phyloP scores from a whole-genome alignment of 2,888 invertebrate genomes.

The Augochlorella aurata region DNA sequence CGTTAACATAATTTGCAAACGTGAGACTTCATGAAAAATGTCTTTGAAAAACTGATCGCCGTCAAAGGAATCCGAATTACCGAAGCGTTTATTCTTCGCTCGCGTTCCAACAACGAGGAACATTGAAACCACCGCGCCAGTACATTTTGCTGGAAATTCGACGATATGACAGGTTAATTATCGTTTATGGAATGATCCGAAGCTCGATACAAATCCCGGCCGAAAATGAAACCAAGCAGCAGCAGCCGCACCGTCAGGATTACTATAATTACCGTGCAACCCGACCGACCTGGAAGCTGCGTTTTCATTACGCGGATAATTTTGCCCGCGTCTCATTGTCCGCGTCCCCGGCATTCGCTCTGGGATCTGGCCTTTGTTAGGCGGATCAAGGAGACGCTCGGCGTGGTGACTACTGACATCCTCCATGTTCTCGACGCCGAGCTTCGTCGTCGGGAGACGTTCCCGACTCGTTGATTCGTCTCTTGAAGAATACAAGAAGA shows the following conservation, averaged over 20 bases:
- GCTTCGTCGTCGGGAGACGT: background rate
- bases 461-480: slow-evolving; percentile 6
- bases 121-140: background rate
- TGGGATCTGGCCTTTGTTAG: slow-evolving; percentile 17
- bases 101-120: background rate
- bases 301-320: slow-evolving; percentile 12
- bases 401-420: background rate
- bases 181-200: slow-evolving; percentile 4
- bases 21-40: too few species aligned
- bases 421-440: slow-evolving; percentile 20
- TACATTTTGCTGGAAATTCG: background rate
- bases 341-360: background rate
- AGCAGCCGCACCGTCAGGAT: background rate
- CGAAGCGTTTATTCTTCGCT: background rate
- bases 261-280: background rate
- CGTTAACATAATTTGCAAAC: too few species aligned
- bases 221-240: background rate
- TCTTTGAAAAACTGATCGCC: too few species aligned
- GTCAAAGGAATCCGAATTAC: background rate
- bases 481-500: background rate
- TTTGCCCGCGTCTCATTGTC: background rate
- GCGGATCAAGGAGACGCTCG: slow-evolving; percentile 1
- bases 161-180: background rate
- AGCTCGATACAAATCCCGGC: background rate
- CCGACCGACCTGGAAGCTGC: background rate